Conservation (phyloP, 2,113 vertebrate species). For the Cnemophilus loriae region DNA sequence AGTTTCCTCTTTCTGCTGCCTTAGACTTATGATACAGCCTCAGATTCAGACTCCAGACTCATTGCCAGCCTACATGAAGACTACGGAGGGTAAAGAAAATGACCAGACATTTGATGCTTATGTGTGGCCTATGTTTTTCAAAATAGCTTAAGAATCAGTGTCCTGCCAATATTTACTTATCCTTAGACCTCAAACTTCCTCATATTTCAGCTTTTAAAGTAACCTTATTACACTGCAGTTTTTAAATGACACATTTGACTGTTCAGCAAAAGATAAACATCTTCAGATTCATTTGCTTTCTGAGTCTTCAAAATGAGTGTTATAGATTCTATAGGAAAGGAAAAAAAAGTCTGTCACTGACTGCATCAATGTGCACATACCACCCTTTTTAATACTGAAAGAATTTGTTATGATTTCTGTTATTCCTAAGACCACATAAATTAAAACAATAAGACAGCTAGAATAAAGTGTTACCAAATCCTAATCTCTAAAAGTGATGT, state of each 20-base stretch:
- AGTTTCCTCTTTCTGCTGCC: neutral
- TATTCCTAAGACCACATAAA: constrained; percentile 32
- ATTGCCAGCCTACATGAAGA: neutral
- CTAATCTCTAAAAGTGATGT: constrained; percentile 43
- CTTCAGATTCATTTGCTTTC: neutral
- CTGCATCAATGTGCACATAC: neutral
- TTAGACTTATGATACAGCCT: neutral
- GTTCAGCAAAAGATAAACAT: neutral
- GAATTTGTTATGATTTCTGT: constrained; percentile 50
- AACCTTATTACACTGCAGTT: neutral
- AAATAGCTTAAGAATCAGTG: neutral
- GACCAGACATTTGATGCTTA: neutral
- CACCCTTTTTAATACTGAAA: constrained; percentile 13
- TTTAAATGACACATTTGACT: neutral
- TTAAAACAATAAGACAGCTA: constrained; percentile 53
- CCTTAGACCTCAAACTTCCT: neutral
- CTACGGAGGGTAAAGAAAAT: neutral
- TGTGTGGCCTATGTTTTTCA: neutral
- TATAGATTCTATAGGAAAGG: neutral
- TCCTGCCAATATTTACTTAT: neutral
- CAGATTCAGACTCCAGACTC: neutral
- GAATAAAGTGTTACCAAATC: constrained; percentile 56
- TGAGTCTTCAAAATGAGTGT: neutral
- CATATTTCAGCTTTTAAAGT: neutral
- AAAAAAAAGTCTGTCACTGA: neutral